A percentile compares a stretch with the other conserved stretches of the same genome.
These are phyloP conservation scores for Odontothrips loti DNA, from an alignment of 2,888 invertebrate species.

Conservation along the genomic window DNA sequence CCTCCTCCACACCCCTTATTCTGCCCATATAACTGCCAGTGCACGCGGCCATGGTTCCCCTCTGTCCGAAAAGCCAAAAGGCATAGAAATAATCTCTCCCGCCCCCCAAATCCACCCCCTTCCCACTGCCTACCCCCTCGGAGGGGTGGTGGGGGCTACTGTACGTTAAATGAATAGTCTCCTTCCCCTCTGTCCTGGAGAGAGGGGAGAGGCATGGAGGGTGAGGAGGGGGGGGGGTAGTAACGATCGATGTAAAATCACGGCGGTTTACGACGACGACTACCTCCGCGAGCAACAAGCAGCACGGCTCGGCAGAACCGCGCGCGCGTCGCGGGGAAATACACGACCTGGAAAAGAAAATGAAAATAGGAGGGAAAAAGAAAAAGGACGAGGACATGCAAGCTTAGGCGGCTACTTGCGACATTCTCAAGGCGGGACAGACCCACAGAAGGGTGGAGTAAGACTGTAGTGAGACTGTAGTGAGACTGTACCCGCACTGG, in stretches of 20 bases:
- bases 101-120: not conserved
- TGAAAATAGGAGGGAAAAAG: not conserved
- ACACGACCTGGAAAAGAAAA: not conserved
- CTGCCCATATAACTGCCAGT: too few species aligned
- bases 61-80: too few species aligned
- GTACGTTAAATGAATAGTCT: not conserved
- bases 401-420: too few species aligned
- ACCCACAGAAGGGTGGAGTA: too few species aligned
- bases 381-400: not conserved
- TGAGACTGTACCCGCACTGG: too few species aligned
- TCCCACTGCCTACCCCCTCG: not conserved
- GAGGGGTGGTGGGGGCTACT: not conserved
- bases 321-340: not conserved
- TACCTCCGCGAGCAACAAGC: too few species aligned
- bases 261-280: not conserved
- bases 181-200: not conserved
- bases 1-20: too few species aligned
- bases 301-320: not conserved
- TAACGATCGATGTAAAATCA: constrained; percentile 23
- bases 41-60: too few species aligned
- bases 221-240: not conserved
- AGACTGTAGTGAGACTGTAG: too few species aligned
- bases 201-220: too few species aligned
- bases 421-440: too few species aligned
- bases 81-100: not conserved